Percentiles rank a stretch among this genome's conserved stretches.
Evolutionary conservation across 2,797 vertebrate genomes (phyloP).

Genomic region (Alosa sapidissima): DNA sequence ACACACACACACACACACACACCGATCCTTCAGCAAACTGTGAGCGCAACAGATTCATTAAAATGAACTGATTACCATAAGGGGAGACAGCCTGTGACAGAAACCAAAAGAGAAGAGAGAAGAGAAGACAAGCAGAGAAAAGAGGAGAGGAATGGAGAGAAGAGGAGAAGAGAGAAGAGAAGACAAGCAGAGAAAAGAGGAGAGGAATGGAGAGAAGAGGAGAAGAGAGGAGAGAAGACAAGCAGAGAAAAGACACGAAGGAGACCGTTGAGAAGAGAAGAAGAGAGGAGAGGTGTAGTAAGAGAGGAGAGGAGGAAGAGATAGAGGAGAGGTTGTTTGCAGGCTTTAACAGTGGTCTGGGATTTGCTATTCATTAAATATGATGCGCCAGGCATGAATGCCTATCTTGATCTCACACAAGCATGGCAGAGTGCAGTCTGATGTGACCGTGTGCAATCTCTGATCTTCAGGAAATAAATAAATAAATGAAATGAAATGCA

Average conservation of each 20-base stretch:
- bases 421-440: conserved; percentile 11
- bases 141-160: neutral
- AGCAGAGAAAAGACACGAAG: neutral
- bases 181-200: neutral
- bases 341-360: neutral
- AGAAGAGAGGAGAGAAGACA: neutral
- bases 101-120: neutral
- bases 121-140: neutral
- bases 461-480: neutral
- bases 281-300: neutral
- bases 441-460: neutral
- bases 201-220: neutral
- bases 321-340: neutral
- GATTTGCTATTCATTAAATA: conserved; percentile 20
- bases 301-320: neutral
- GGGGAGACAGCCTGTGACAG: neutral
- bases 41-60: conserved; percentile 47
- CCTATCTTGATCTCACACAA: conserved; percentile 18
- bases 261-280: neutral
- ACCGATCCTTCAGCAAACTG: neutral
- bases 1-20: too few relatives aligned
- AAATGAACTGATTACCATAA: conserved; percentile 15
- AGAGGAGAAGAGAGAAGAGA: neutral
- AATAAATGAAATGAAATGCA: neutral
- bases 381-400: neutral